Evolutionary conservation across 2,113 vertebrate genomes (phyloP).

Genomic region (Paralichthys olivaceus): DNA sequence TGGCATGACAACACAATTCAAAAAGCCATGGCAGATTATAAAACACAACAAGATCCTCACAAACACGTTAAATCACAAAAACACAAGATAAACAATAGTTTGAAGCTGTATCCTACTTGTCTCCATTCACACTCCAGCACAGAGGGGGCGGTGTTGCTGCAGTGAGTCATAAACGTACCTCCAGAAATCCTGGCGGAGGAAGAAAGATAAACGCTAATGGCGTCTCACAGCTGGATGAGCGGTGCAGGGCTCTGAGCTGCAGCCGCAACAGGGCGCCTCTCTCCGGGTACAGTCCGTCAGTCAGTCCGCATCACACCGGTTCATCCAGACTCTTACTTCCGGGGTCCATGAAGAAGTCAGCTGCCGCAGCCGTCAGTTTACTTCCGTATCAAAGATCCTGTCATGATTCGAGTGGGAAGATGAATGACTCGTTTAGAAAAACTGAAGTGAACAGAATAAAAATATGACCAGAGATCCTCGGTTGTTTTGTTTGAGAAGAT

Average conservation of each 20-base stretch:
- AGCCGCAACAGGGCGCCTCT: too few species aligned
- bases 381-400: not conserved
- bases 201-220: not conserved
- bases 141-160: not conserved
- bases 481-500: not conserved
- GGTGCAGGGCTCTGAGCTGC: too few species aligned
- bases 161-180: not conserved
- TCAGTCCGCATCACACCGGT: too few species aligned
- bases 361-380: not conserved
- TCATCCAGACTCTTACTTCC: too few species aligned
- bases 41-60: too few species aligned
- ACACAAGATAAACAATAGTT: too few species aligned
- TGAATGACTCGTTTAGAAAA: not conserved
- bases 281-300: too few species aligned
- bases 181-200: not conserved
- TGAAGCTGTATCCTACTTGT: too few species aligned
- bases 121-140: not conserved
- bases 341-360: too few species aligned
- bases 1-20: too few species aligned
- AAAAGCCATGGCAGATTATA: too few species aligned
- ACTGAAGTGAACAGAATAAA: not conserved
- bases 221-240: not conserved
- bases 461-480: not conserved
- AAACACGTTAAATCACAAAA: too few species aligned
- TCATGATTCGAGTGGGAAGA: not conserved